Evolutionary conservation across 2,113 vertebrate genomes (phyloP).

Genomic region (Scortum barcoo): DNA sequence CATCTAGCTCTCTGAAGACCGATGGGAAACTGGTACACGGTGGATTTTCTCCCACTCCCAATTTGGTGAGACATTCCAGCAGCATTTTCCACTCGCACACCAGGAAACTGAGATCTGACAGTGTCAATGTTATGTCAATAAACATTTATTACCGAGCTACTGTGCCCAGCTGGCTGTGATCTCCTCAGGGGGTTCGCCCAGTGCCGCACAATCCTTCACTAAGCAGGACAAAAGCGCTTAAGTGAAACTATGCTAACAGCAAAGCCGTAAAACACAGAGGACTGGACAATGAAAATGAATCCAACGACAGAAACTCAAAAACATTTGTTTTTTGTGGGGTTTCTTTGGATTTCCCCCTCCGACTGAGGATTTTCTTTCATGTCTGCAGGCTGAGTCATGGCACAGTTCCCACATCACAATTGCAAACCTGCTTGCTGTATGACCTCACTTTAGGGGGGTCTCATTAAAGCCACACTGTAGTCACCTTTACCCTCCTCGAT

Average conservation of each 20-base stretch:
- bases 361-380: neutral
- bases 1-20: conserved; percentile 60
- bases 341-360: neutral
- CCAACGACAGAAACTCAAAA: neutral
- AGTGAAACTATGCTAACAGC: neutral
- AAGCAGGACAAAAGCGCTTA: conserved; percentile 23
- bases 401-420: neutral
- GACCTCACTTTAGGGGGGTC: conserved; percentile 38
- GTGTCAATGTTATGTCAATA: conserved; percentile 57
- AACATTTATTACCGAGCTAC: conserved; percentile 53
- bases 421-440: neutral
- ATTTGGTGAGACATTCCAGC: conserved; percentile 60
- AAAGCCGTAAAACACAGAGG: neutral
- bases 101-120: conserved; percentile 73
- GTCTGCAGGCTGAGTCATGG: neutral
- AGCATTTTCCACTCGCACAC: conserved; percentile 59
- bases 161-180: conserved; percentile 60
- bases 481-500: conserved; percentile 5
- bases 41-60: conserved; percentile 58
- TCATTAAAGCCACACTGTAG: conserved; percentile 24
- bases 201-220: neutral
- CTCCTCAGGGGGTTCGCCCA: conserved; percentile 47
- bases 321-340: neutral
- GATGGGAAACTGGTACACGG: conserved; percentile 70
- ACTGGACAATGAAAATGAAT: neutral